Base-by-base conservation (phyloP, 2,113 vertebrate species). In the Colistium nudipinnis region DNA sequence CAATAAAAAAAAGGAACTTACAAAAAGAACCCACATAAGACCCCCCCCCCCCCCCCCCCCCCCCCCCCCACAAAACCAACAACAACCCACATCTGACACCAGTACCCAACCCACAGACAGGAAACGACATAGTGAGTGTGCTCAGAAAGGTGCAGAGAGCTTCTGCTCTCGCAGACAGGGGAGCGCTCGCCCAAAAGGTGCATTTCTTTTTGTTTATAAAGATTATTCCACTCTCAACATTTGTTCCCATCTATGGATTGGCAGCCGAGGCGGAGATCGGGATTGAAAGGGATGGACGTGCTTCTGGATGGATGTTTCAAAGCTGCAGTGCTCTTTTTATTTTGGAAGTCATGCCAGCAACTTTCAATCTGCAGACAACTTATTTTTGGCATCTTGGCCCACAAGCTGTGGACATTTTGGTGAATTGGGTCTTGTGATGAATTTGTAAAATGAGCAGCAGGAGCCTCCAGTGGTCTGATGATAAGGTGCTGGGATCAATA, bases 61-160 rank as follows among this genome's bases (percentile, higher is more conserved):
- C 25, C 13, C 14, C 13, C 2, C 16, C 28, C 35, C 76, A 3
- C 14, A 67, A 54, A 28, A 62, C 63, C 51, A 49, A 41, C 61
- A n/a, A n/a, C n/a, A n/a, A n/a, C 51, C 43, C 53, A 59, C 73
- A 44, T 65, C 66, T 22, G 17, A 66, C 48, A 22, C 73, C 63
- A 57, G 56, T 52, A 22, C 49, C 66, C 71, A 24, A 66, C 43
- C 84, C 76, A 74, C 78, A 81, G 59, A 74, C 68, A 75, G 73
- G 85, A 83, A 84, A 82, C 76, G 82, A 90, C 84, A 24, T 1
- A 36, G 77, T 62, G 81, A 85, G 81, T 27, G 66, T 74, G 81
- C 70, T 88, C 69, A 74, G 78, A 76, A 91, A 90, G 89, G 90
- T 92, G 88, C 90, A 76, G 74, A 83, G 82, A 79, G 81, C 74